These are phyloP conservation scores for Trissoscelio sp. DNA, from an alignment of 2,888 invertebrate species.

Conservation along the genomic window DNA sequence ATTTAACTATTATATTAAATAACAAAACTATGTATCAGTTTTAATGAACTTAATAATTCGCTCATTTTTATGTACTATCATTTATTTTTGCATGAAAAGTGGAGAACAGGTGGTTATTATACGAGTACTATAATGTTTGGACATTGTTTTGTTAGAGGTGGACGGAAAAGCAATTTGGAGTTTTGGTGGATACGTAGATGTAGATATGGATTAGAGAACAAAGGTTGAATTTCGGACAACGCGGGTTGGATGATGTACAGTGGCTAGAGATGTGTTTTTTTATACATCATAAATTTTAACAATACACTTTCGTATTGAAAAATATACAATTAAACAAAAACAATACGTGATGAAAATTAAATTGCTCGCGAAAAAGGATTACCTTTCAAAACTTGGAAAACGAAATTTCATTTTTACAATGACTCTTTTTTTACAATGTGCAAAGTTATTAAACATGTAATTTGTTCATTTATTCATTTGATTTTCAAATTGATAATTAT, in stretches of 20 bases:
- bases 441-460: no score
- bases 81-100: not conserved
- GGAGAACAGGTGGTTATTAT: not conserved
- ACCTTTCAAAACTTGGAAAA: not conserved
- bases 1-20: no score
- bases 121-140: conserved; percentile 4
- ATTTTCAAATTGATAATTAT: no score
- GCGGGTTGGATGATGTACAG: not conserved
- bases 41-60: no score
- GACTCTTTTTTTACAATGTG: not conserved
- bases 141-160: not conserved
- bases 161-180: conserved; percentile 27
- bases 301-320: not conserved
- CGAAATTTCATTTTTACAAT: not conserved
- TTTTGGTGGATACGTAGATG: conserved; percentile 15
- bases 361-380: not conserved
- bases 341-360: not conserved
- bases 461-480: no score
- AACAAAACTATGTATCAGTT: no score
- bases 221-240: conserved; percentile 10
- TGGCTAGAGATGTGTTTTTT: not conserved
- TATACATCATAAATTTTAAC: not conserved
- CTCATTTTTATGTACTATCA: no score
- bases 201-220: conserved; percentile 30
- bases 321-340: not conserved